Base-by-base conservation (phyloP, 2,113 vertebrate species). In the Taurulus bubalis region DNA sequence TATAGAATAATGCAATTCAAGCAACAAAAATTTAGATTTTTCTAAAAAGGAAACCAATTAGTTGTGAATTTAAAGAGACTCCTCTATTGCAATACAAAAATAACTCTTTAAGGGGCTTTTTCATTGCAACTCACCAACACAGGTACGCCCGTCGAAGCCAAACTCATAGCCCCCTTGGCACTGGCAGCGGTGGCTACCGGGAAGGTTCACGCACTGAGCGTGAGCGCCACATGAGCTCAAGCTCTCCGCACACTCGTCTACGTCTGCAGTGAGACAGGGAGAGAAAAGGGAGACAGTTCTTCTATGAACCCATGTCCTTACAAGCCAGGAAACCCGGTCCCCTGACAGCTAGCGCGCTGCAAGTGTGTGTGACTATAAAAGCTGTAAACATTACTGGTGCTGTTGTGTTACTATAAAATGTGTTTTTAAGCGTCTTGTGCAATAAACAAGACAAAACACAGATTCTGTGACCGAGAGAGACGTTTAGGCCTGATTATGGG, bases 181-280 rank as follows among this genome's bases (percentile, higher is more conserved):
- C 78, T 94, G 95, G 49, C 97, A 99, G 71, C 93, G 91, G 90
- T 96, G 95, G 86, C 94, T 96, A 1, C 97, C 97, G 0, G 90
- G 94, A 8, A 90, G 18, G 75, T 98, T 98, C 72, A 95, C 15
- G 53, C 97, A 98, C 74, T 93, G 18, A 0, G 95, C 86, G 68
- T 96, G 95, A 78, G 94, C 91, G 0, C 96, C 95, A 0, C 97
- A 98, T 28, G 75, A 92, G 36, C 92, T 90, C 82, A 87, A 67
- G 9, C 91, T 92, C 42, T 96, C 95, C 0, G 89, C 51, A 2
- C 98, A 99, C 90, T 99, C 98, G 0, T 99, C 95, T 45, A 97
- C 64, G 11, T 99, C 98, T 99, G 83, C 66, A 77, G 74, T 0
- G 55, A 71, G 71, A 71, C 47, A 77, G 53, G 64, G 63, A 74